A percentile compares a stretch with the other conserved stretches of the same genome.
These are phyloP conservation scores for Limonius californicus DNA, from an alignment of 1,140 invertebrate genomes.

Conservation along the genomic window DNA sequence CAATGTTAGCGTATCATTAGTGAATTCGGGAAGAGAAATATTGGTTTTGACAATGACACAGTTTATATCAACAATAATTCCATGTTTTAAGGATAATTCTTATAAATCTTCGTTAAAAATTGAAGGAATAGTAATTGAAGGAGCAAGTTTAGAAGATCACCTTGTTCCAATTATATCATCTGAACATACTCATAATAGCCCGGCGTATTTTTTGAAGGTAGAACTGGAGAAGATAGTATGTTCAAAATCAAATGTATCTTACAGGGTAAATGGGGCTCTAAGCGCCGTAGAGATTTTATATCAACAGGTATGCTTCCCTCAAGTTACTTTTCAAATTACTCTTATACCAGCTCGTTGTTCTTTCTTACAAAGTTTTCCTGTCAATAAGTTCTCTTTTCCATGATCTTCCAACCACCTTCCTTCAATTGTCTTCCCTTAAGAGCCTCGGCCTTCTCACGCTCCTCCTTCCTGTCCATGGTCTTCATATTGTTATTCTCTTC, in stretches of 20 bases:
- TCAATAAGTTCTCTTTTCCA: no score
- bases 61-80: slow-evolving; percentile 40
- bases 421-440: no score
- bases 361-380: no score
- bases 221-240: slow-evolving; percentile 78
- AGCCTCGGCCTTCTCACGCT: no score
- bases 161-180: slow-evolving; percentile 60
- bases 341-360: no score
- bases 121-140: slow-evolving; percentile 77
- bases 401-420: no score
- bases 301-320: slow-evolving; percentile 78
- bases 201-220: slow-evolving; percentile 67
- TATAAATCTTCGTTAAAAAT: slow-evolving; percentile 45
- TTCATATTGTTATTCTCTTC: no score
- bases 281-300: slow-evolving; percentile 75
- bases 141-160: slow-evolving; percentile 69
- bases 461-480: no score
- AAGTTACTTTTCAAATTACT: no score
- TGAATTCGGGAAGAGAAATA: slow-evolving; percentile 69
- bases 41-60: slow-evolving; percentile 70
- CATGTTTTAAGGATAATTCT: slow-evolving; percentile 33
- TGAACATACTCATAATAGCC: slow-evolving; percentile 51
- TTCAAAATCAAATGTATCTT: slow-evolving; percentile 62
- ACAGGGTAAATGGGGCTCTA: slow-evolving; percentile 62
- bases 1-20: slow-evolving; percentile 66